Evolutionary conservation across 2,888 invertebrate species (phyloP), one percentile per base, ranked within the genome.

Genomic region (Monopis laevigella): DNA sequence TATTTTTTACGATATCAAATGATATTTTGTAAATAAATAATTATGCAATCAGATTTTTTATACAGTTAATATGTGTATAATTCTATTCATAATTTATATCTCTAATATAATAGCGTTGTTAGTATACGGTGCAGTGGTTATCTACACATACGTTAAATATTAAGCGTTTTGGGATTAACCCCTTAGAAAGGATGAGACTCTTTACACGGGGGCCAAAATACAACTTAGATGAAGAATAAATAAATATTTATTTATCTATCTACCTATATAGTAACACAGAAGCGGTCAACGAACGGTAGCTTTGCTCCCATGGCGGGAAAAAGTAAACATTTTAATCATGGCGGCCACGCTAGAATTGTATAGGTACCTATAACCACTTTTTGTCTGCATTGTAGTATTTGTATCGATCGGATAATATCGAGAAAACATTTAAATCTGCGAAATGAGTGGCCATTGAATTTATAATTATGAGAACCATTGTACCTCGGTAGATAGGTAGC

Each of bases 271-370:
- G 24, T 10, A 24, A 24, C 10, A 24, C 6, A 7, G 13, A 12
- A 13, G 35, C 35, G 35, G 35, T 35, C 35, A 35, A 18, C 35
- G 35, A 35, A 35, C 18, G 35, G 35, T 19, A 19, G n/a, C n/a
- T n/a, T n/a, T 35, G 19, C 36, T 21, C 29, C 29, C 36, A 21
- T 36, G 36, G 21, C 36, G 36, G 36, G 36, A 36, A 35, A 32
- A 36, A 29, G 29, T 29, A 11, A 29, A n/a, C 12, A 36, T 36
- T 36, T 36, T 21, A 36, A 19, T 36, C 36, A 36, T 36, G 19
- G 19, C 36, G 12, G 16, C 11, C 11, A 21, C 6, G 29, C 29
- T 21, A 21, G 16, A 5, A 32, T 17, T 32, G 16, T 17, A 36
- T 12, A 17, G 3, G 6, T 6, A 6, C 10, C 24, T 4, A 19